Evolutionary conservation across 1,140 invertebrate genomes (phyloP).

Genomic region (Pinna nobilis): DNA sequence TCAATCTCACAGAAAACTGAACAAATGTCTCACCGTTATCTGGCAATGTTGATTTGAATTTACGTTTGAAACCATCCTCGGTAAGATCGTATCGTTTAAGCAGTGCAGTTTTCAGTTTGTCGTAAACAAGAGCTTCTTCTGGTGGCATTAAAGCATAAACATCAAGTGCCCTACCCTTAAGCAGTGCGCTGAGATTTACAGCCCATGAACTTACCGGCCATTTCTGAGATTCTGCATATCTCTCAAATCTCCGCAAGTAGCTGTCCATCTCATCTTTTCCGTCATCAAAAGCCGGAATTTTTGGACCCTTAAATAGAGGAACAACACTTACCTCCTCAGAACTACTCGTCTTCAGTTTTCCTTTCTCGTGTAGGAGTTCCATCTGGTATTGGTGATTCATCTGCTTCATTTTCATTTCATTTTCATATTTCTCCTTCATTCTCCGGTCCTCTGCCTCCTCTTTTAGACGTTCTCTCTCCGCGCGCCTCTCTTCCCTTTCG

Average conservation of each 20-base stretch:
- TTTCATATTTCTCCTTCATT: not conserved
- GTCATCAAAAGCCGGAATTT: slow-evolving; percentile 39
- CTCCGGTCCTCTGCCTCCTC: not conserved
- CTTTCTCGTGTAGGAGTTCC: not conserved
- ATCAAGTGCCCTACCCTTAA: slow-evolving; percentile 40
- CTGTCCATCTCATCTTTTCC: slow-evolving; percentile 47
- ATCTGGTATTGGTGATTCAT: not conserved
- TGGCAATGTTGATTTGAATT: slow-evolving; percentile 23
- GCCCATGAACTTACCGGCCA: slow-evolving; percentile 26
- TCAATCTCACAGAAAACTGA: slow-evolving; percentile 21
- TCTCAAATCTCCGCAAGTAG: slow-evolving; percentile 38
- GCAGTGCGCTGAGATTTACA: slow-evolving; percentile 26
- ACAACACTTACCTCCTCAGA: not conserved
- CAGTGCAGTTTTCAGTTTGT: slow-evolving; percentile 36
- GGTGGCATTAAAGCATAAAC: slow-evolving; percentile 34
- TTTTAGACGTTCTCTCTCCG: slow-evolving; percentile 1
- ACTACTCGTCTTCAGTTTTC: not conserved
- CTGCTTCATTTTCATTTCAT: slow-evolving; percentile 1
- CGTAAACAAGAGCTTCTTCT: slow-evolving; percentile 27
- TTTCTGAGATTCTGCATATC: slow-evolving; percentile 24
- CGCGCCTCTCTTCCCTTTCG: not conserved
- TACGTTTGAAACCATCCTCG: slow-evolving; percentile 38
- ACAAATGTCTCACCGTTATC: slow-evolving; percentile 38
- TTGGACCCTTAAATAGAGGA: not conserved
- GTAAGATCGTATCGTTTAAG: slow-evolving; percentile 41